A percentile compares a stretch with the other conserved stretches of the same genome.
Conservation (phyloP, 2,113 vertebrate species). For the Aphyosemion australe region DNA sequence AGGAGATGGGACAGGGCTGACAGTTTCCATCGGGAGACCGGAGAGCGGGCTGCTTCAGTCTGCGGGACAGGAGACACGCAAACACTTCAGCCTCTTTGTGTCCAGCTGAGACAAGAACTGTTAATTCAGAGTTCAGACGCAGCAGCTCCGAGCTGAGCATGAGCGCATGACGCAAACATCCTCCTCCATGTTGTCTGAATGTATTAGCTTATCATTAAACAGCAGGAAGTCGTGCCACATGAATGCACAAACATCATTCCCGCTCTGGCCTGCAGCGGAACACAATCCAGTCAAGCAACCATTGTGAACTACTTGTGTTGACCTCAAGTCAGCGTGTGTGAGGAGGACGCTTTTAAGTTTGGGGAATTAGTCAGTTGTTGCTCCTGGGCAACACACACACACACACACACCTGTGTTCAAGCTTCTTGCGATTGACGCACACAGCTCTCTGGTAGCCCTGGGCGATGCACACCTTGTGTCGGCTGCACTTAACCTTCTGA, state of each 20-base stretch:
- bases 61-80: constrained; percentile 56
- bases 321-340: constrained; percentile 17
- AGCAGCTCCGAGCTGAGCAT: constrained; percentile 23
- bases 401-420: constrained; percentile 90
- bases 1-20: constrained; percentile 88
- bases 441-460: constrained; percentile 95
- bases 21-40: constrained; percentile 87
- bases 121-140: constrained; percentile 25
- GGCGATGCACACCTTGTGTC: constrained; percentile 94
- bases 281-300: constrained; percentile 11
- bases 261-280: constrained; percentile 8
- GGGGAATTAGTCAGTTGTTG: constrained; percentile 32
- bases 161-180: constrained; percentile 29
- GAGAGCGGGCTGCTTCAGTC: constrained; percentile 87
- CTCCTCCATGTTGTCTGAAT: constrained; percentile 40
- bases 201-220: constrained; percentile 58
- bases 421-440: constrained; percentile 96
- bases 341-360: constrained; percentile 2
- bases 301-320: constrained; percentile 3
- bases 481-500: constrained; percentile 98
- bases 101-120: constrained; percentile 29
- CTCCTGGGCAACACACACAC: constrained; percentile 46
- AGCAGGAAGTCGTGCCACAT: constrained; percentile 31
- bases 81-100: constrained; percentile 28
- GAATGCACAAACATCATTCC: constrained; percentile 41